Conservation (phyloP, 2,888 invertebrate genomes). For the Tetramorium bicarinatum region DNA sequence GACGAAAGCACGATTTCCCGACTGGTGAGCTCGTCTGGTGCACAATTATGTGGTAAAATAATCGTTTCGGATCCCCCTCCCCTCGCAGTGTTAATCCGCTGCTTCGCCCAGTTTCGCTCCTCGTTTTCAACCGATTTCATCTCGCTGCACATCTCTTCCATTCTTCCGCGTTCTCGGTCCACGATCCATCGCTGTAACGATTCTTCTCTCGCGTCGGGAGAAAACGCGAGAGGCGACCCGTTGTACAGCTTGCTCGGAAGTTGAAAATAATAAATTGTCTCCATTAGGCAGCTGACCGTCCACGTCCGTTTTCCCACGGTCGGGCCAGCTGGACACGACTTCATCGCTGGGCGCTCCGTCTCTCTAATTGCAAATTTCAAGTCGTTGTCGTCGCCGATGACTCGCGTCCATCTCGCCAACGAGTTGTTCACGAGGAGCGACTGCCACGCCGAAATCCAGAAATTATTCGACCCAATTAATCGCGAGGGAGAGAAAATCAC, state of each 20-base stretch:
- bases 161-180: constrained; percentile 24
- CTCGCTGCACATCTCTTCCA: constrained; percentile 46
- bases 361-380: constrained; percentile 56
- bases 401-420: constrained; percentile 55
- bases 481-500: background rate
- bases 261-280: constrained; percentile 82
- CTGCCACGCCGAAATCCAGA: background rate
- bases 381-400: constrained; percentile 70
- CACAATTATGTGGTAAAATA: constrained; percentile 68
- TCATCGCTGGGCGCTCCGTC: constrained; percentile 56
- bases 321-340: constrained; percentile 56
- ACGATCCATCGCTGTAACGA: constrained; percentile 75
- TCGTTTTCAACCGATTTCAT: constrained; percentile 66
- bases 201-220: constrained; percentile 53
- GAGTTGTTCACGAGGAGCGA: too few species aligned
- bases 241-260: constrained; percentile 75
- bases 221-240: constrained; percentile 70
- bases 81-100: constrained; percentile 42
- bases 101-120: constrained; percentile 19
- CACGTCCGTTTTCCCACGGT: constrained; percentile 51
- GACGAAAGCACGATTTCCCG: constrained; percentile 49
- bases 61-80: constrained; percentile 63
- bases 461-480: constrained; percentile 42
- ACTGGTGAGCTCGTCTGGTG: constrained; percentile 7
- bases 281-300: constrained; percentile 71